Evolutionary conservation across 64 coral and sea anemone species (phyloP).

Genomic region (Anthopleura sola): DNA sequence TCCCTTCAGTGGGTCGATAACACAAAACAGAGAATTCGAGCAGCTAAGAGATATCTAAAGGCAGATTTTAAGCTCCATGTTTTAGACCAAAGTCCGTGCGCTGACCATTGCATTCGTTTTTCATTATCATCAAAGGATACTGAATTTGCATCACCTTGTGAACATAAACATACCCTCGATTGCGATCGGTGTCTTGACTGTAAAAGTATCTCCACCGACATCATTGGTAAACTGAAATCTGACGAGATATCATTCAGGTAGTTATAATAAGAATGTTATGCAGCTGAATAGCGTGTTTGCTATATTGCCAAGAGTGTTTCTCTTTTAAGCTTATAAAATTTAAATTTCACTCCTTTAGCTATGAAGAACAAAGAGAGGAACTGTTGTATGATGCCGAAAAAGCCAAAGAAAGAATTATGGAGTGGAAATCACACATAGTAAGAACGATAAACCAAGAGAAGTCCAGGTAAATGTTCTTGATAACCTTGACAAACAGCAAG

Average conservation of each 20-base stretch:
- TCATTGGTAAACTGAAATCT: too few relatives aligned
- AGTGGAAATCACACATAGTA: conserved; percentile 15
- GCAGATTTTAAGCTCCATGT: conserved; percentile 22
- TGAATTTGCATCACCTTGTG: not conserved
- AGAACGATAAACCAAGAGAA: conserved; percentile 11
- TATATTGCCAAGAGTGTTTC: too few relatives aligned
- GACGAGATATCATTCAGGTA: too few relatives aligned
- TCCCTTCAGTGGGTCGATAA: conserved; percentile 9
- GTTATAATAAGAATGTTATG: too few relatives aligned
- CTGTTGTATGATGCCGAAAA: not conserved
- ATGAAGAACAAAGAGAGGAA: not conserved
- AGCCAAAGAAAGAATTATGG: not conserved
- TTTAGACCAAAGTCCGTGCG: too few relatives aligned
- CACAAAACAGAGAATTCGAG: conserved; percentile 21
- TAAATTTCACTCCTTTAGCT: not conserved
- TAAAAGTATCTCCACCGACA: too few relatives aligned
- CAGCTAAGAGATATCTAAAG: conserved; percentile 24
- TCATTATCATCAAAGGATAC: not conserved
- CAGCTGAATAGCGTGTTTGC: too few relatives aligned
- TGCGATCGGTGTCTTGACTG: not conserved
- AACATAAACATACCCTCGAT: not conserved
- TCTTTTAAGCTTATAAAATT: too few relatives aligned
- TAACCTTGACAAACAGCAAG: not conserved
- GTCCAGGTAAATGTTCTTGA: not conserved
- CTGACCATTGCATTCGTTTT: too few relatives aligned